Evolutionary conservation across 2,888 invertebrate species (phyloP).

Genomic region (Linnaemya tessellans): DNA sequence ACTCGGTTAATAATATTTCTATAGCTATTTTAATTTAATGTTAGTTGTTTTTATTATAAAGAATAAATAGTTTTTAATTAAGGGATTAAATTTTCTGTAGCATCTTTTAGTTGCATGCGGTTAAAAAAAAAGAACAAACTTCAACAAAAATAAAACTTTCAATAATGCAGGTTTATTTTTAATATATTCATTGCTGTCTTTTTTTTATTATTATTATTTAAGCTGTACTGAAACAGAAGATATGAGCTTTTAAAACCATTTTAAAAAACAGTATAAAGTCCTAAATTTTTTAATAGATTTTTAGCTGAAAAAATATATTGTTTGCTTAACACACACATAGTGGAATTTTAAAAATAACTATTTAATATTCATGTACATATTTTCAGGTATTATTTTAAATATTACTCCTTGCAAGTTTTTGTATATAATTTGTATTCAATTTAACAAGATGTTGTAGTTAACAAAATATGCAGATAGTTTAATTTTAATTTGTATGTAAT

Average conservation of each 20-base stretch:
- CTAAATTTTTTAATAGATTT: not conserved
- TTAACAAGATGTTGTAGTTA: conserved; percentile 52
- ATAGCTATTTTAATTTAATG: not conserved
- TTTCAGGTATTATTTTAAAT: conserved; percentile 6
- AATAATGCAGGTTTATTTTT: not conserved
- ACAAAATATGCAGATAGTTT: conserved; percentile 47
- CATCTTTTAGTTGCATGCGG: not conserved
- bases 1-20: not conserved
- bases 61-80: not conserved
- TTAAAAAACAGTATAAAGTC: not conserved
- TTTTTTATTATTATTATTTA: conserved; percentile 7
- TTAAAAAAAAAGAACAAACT: not conserved
- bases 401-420: conserved; percentile 18
- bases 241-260: not conserved
- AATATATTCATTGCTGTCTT: not conserved
- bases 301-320: not conserved
- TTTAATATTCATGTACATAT: conserved; percentile 25
- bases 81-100: not conserved
- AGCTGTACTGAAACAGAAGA: not conserved
- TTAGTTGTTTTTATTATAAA: not conserved
- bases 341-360: conserved; percentile 46
- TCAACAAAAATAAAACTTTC: not conserved
- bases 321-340: conserved; percentile 55
- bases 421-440: conserved; percentile 13
- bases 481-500: conserved; percentile 30